Percentiles rank a stretch among this genome's conserved stretches.
Evolutionary conservation across 2,888 invertebrate species (phyloP).

Genomic region (Lasioglossum malachurum): DNA sequence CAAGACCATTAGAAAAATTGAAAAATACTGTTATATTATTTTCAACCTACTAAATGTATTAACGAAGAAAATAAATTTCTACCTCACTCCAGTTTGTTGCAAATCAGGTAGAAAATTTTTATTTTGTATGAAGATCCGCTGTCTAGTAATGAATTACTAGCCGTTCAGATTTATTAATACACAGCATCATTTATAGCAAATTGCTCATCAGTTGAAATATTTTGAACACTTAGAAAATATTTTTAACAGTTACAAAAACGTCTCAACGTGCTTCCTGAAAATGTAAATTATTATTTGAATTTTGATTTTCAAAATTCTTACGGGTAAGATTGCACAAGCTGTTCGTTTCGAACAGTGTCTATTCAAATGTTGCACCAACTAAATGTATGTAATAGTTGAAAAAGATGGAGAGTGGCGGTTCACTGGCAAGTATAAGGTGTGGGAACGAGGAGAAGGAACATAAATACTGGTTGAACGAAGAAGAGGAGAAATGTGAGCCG

Average conservation of each 20-base stretch:
- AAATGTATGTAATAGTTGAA: neutral
- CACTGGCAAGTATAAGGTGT: neutral
- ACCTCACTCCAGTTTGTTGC: too few relatives aligned
- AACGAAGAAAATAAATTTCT: too few relatives aligned
- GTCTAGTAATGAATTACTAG: too few relatives aligned
- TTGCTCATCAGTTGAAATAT: too few relatives aligned
- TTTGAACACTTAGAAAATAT: neutral
- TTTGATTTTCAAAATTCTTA: too few relatives aligned
- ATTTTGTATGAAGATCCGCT: too few relatives aligned
- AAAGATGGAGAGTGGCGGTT: neutral
- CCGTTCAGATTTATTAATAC: too few relatives aligned
- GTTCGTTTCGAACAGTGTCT: neutral
- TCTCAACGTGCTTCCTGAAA: neutral
- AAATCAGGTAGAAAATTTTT: neutral
- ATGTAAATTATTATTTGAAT: too few relatives aligned
- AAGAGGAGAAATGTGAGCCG: conserved; percentile 13
- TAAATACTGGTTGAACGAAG: conserved; percentile 7
- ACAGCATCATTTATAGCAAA: too few relatives aligned
- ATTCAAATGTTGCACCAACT: neutral
- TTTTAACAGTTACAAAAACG: neutral
- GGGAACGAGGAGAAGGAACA: neutral
- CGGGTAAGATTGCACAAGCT: neutral
- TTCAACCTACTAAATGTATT: too few relatives aligned
- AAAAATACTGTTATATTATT: too few relatives aligned
- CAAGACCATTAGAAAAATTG: too few relatives aligned